Evolutionary conservation across 2,888 invertebrate genomes (phyloP).

Genomic region (Plagiodera versicolora): DNA sequence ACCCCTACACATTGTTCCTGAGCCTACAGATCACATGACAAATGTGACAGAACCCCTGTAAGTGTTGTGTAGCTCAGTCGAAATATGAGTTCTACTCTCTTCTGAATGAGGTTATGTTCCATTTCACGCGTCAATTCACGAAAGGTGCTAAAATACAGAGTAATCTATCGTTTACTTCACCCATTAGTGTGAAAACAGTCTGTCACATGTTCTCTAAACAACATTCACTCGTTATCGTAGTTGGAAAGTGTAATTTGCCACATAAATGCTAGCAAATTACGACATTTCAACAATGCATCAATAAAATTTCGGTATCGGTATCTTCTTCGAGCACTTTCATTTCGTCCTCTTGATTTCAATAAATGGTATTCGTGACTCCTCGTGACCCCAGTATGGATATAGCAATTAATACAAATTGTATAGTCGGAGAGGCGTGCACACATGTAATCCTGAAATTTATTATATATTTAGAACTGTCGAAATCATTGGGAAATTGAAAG

Average conservation of each 20-base stretch:
- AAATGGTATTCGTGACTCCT: background rate
- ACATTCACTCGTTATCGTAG: background rate
- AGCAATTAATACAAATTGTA: slow-evolving; percentile 16
- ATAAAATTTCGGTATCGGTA: background rate
- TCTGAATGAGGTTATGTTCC: no score
- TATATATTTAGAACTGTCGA: slow-evolving; percentile 9
- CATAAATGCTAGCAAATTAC: background rate
- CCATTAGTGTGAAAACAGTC: no score
- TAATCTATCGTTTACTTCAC: slow-evolving; percentile 6
- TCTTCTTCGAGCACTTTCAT: background rate
- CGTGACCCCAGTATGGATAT: slow-evolving; percentile 12
- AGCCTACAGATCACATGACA: no score
- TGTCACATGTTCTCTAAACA: no score
- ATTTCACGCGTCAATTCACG: no score
- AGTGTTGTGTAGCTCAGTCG: no score
- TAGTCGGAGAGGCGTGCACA: background rate
- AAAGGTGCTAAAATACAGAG: no score
- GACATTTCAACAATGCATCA: background rate
- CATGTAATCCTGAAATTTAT: background rate
- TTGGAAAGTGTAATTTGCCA: background rate
- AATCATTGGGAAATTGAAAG: slow-evolving; percentile 14
- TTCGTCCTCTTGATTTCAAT: background rate
- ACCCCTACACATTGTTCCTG: no score
- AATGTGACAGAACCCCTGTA: no score
- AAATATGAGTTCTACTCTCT: no score